Conservation (phyloP, 1,140 invertebrate genomes). For the Lasioglossum albipes region DNA sequence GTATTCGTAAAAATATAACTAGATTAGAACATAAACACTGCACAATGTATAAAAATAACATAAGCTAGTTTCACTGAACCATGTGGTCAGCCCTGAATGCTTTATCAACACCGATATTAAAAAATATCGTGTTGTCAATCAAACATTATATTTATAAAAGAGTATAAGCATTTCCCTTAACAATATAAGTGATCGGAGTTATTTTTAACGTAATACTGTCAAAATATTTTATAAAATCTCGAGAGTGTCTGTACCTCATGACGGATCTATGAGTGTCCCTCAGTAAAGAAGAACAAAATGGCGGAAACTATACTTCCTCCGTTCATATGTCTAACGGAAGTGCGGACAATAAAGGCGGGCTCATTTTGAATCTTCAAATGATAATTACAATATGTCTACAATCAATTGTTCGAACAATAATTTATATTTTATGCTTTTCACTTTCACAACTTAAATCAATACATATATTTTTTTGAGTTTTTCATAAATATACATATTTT, state of each 20-base stretch:
- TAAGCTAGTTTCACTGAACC: conserved; percentile 23
- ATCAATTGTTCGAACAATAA: neutral
- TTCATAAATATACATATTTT: too few relatives aligned
- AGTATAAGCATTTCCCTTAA: neutral
- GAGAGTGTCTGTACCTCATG: conserved; percentile 67
- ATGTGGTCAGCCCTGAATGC: conserved; percentile 60
- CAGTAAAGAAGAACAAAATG: conserved; percentile 69
- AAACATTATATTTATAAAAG: neutral
- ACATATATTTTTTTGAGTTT: neutral
- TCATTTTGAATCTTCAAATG: neutral
- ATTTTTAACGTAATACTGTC: neutral
- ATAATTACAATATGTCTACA: neutral
- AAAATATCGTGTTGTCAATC: neutral
- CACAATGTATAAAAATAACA: neutral
- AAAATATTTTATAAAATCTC: conserved; percentile 41
- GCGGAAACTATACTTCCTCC: conserved; percentile 54
- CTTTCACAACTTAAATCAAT: neutral
- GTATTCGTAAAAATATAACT: neutral
- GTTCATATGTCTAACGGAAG: conserved; percentile 29
- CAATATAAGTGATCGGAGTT: neutral
- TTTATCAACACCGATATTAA: neutral
- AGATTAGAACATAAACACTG: neutral
- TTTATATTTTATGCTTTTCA: neutral
- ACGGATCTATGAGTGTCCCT: conserved; percentile 44
- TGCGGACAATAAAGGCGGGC: neutral